Conservation (phyloP, 2,888 invertebrate genomes). For the Cryptocheilus praepositus region DNA sequence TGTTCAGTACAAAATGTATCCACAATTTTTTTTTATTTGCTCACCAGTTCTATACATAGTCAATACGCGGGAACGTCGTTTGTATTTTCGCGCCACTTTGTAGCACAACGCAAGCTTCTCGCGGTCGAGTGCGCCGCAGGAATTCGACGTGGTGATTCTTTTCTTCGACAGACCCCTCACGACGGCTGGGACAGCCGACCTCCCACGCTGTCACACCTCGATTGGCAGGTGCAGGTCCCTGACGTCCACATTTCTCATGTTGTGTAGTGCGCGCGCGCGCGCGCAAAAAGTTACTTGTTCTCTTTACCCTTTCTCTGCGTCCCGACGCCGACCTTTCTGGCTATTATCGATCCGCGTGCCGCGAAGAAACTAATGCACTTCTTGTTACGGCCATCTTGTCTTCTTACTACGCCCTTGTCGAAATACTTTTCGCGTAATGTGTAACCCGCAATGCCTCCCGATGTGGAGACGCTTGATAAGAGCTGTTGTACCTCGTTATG, state of each 20-base stretch:
- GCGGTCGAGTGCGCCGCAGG: conserved; percentile 44
- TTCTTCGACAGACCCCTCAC: conserved; percentile 20
- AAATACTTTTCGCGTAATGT: too few species aligned
- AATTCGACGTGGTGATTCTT: conserved; percentile 51
- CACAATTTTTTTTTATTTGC: too few species aligned
- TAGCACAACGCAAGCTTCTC: conserved; percentile 35
- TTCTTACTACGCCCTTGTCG: too few species aligned
- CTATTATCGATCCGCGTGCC: not conserved
- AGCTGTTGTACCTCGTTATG: too few species aligned
- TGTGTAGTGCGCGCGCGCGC: not conserved
- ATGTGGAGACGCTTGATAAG: too few species aligned
- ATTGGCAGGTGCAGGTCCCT: conserved; percentile 44
- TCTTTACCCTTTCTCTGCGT: not conserved
- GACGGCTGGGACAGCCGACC: conserved; percentile 19
- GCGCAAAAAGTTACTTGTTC: not conserved
- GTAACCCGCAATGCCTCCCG: too few species aligned
- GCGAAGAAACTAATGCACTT: too few species aligned
- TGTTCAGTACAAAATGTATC: too few species aligned
- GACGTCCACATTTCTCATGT: conserved; percentile 30
- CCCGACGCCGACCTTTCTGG: not conserved
- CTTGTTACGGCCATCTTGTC: too few species aligned
- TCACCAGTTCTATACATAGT: too few species aligned
- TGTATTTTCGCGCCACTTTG: conserved; percentile 12
- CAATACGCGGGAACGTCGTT: too few species aligned
- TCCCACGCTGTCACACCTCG: conserved; percentile 46